Conservation (phyloP, 2,113 vertebrate genomes). For the Astatotilapia flaviijosephi region DNA sequence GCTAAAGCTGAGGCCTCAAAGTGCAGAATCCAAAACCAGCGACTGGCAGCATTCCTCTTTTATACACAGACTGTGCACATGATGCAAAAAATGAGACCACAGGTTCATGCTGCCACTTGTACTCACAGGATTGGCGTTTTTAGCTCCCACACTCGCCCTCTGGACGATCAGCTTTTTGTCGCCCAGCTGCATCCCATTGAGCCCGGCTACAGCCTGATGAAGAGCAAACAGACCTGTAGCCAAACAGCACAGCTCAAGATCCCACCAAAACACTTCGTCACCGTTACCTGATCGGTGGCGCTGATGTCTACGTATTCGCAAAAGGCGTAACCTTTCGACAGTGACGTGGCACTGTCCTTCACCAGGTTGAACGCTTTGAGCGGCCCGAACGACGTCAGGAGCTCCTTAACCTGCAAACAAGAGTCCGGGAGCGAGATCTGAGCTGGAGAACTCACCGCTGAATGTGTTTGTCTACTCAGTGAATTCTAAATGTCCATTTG, state of each 20-base stretch:
- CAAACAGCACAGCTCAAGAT: neutral
- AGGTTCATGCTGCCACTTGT: neutral
- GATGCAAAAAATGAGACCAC: rapidly evolving
- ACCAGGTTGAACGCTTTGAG: slow-evolving; percentile 79
- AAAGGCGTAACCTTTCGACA: slow-evolving; percentile 78
- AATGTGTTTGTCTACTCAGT: neutral
- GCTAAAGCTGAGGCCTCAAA: neutral
- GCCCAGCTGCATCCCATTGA: slow-evolving; percentile 78
- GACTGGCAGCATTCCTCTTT: neutral
- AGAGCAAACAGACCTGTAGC: neutral
- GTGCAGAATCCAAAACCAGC: neutral
- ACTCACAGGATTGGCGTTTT: slow-evolving; percentile 70
- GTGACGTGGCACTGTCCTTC: slow-evolving; percentile 77
- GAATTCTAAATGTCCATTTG: slow-evolving; percentile 22
- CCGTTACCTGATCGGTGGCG: slow-evolving; percentile 71
- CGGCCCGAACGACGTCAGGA: slow-evolving; percentile 74
- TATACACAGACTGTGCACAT: rapidly evolving
- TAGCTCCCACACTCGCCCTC: slow-evolving; percentile 74
- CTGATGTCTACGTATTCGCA: slow-evolving; percentile 75
- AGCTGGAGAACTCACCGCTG: neutral
- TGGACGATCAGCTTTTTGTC: slow-evolving; percentile 79
- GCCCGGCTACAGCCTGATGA: slow-evolving; percentile 68
- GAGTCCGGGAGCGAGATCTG: neutral
- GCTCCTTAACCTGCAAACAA: slow-evolving; percentile 73
- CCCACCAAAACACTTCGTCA: too few species aligned